Evolutionary conservation across 2,888 invertebrate genomes (phyloP), one percentile per base, ranked within the genome.

Genomic region (Drosophila quinaria): DNA sequence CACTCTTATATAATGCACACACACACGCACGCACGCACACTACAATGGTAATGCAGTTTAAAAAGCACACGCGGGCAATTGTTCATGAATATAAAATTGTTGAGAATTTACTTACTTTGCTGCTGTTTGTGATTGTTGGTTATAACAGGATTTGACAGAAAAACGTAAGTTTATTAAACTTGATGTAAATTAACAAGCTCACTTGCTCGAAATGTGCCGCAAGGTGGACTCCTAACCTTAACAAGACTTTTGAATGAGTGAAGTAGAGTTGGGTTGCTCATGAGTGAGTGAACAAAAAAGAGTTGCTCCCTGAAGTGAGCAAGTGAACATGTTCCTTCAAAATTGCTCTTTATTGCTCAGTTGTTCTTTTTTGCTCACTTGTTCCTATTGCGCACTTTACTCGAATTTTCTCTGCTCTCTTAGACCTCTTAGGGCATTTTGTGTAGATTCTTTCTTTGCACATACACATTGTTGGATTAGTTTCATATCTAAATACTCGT

Each of bases 141-240:
- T 68, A 42, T 9, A 54, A 41, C 22, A 42, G 13, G 3, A 37
- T 41, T 33, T 50, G 49, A 50, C 6, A 15, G 39, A 49, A 67
- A 67, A 73, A 31, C 58, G 25, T 65, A 33, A 72, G 56, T 49
- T 82, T 56, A 75, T 47, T 79, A 46, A 56, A 71, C 50, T 80
- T 72, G 87, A 81, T 78, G 74, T 82, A 67, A 80, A 83, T 80
- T 80, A 67, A 84, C 72, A 78, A 70, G 81, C 68, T 78, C 74
- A 82, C 78, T 83, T 76, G 80, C 76, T 76, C 42, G 60, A 74
- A 80, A 71, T 74, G 77, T 80, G 84, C 80, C 64, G 76, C 70
- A 49, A 39, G 59, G 66, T 66, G 78, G 81, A 77, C 77, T 74
- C 75, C 70, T 74, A 77, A 77, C 77, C 80, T 77, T 79, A 60